Percentiles rank a stretch among this genome's conserved stretches.
Evolutionary conservation across 2,797 vertebrate genomes (phyloP).

Genomic region (Microchirus variegatus): DNA sequence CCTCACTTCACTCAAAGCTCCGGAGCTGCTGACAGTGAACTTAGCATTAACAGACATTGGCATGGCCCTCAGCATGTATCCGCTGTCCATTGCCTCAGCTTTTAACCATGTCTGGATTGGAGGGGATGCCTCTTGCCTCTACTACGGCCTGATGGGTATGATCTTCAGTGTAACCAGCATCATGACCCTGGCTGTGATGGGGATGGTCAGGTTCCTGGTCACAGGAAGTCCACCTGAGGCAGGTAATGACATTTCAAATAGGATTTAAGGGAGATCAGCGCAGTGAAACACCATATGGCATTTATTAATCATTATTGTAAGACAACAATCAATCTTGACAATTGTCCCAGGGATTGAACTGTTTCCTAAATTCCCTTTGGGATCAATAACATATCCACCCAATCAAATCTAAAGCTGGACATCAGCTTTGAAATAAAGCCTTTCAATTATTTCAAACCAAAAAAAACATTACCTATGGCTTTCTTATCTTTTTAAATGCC

Average conservation of each 20-base stretch:
- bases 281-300: background rate
- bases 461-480: too few species aligned
- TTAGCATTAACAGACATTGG: slow-evolving; percentile 71
- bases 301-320: background rate
- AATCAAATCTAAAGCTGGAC: too few species aligned
- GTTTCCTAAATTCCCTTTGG: too few species aligned
- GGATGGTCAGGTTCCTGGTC: slow-evolving; percentile 68
- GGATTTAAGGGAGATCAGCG: background rate
- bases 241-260: slow-evolving; percentile 42
- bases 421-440: too few species aligned
- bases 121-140: slow-evolving; percentile 63
- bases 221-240: slow-evolving; percentile 59
- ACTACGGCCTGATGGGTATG: slow-evolving; percentile 77
- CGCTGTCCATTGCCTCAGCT: slow-evolving; percentile 67
- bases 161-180: slow-evolving; percentile 75
- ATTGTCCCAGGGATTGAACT: background rate
- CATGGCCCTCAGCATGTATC: slow-evolving; percentile 77
- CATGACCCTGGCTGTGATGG: slow-evolving; percentile 70
- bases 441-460: too few species aligned
- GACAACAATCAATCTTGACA: background rate
- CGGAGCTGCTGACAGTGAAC: slow-evolving; percentile 75
- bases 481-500: too few species aligned
- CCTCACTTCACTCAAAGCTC: slow-evolving; percentile 58
- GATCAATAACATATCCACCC: too few species aligned
- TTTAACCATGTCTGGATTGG: slow-evolving; percentile 75